These are phyloP conservation scores for Plectropomus leopardus DNA, from an alignment of 2,113 vertebrate species.

Conservation along the genomic window DNA sequence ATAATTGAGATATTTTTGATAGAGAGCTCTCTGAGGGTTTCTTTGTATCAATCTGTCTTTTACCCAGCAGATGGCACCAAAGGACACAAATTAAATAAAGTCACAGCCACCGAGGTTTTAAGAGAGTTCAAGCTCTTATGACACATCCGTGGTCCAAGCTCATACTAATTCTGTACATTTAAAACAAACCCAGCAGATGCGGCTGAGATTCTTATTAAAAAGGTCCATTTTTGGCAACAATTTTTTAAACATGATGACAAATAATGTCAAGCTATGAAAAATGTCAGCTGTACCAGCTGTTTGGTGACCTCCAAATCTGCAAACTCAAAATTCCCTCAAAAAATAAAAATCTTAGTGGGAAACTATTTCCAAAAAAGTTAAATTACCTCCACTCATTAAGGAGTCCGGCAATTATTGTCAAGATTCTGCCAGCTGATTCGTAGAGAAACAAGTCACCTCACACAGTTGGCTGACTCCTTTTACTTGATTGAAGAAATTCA, in stretches of 20 bases:
- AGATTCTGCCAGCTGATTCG: background rate
- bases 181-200: no score
- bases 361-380: background rate
- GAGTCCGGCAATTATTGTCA: background rate
- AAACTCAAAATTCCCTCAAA: background rate
- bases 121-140: background rate
- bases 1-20: background rate
- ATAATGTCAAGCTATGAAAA: background rate
- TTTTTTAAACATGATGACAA: background rate
- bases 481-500: background rate
- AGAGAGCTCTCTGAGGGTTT: no score
- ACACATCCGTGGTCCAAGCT: background rate
- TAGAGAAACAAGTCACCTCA: background rate
- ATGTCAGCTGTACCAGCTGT: background rate
- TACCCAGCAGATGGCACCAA: constrained; percentile 59
- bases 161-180: background rate
- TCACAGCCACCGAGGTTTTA: no score
- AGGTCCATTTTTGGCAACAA: no score
- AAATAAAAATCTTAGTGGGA: background rate
- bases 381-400: background rate
- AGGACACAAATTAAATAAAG: background rate
- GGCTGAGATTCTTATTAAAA: no score
- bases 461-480: background rate
- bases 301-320: background rate
- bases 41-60: background rate